Evolutionary conservation across 1,140 invertebrate genomes (phyloP).

Genomic region (Cephus cinctus): DNA sequence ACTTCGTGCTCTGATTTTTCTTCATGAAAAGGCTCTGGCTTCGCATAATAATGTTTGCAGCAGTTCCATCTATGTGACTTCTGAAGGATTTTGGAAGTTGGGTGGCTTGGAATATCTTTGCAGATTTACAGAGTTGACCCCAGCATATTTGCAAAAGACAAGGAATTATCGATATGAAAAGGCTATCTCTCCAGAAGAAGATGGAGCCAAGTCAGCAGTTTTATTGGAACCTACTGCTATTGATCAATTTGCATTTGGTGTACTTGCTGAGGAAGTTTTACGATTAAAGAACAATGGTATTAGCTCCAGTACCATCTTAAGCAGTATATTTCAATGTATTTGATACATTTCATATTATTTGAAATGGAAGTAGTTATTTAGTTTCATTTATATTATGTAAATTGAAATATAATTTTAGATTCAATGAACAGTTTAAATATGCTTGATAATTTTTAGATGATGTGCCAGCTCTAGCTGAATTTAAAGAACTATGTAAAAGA

Average conservation of each 20-base stretch:
- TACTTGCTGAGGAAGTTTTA: conserved; percentile 74
- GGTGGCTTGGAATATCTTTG: conserved; percentile 79
- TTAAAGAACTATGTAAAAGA: conserved; percentile 66
- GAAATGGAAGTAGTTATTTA: too few species aligned
- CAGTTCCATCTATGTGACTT: conserved; percentile 76
- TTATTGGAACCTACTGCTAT: conserved; percentile 57
- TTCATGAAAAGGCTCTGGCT: conserved; percentile 72
- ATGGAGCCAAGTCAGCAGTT: conserved; percentile 48
- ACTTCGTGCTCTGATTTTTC: conserved; percentile 73
- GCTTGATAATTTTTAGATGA: conserved; percentile 56
- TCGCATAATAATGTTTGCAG: conserved; percentile 81
- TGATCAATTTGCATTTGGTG: conserved; percentile 80
- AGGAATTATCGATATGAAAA: conserved; percentile 68
- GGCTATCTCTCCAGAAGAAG: conserved; percentile 71
- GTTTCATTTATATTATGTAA: too few species aligned
- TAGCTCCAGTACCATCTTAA: too few species aligned
- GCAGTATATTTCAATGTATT: too few species aligned
- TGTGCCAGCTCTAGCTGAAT: conserved; percentile 66
- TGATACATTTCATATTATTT: too few species aligned
- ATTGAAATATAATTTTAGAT: too few species aligned
- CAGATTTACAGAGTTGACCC: conserved; percentile 66
- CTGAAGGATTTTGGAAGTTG: conserved; percentile 80
- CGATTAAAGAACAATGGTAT: conserved; percentile 62
- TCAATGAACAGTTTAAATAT: too few species aligned
- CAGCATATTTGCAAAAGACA: conserved; percentile 67